A percentile compares a stretch with the other conserved stretches of the same genome.
Evolutionary conservation across 2,113 vertebrate species (phyloP).

Genomic region (Bettongia penicillata): DNA sequence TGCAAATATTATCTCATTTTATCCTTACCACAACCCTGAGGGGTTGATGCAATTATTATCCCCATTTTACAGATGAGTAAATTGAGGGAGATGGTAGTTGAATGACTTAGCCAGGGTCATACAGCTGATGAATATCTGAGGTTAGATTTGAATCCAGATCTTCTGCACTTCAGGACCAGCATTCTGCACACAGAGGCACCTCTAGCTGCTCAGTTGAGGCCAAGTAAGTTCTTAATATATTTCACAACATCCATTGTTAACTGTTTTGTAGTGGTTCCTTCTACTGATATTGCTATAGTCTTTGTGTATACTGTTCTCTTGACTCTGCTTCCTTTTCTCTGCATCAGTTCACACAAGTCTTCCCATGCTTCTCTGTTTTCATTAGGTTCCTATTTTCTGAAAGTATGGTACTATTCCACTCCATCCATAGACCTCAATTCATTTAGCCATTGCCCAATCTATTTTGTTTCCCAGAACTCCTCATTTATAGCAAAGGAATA

Average conservation of each 20-base stretch:
- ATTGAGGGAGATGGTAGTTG: background rate
- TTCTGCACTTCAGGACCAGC: background rate
- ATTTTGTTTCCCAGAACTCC: background rate
- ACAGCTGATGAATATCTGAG: background rate
- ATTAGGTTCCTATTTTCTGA: background rate
- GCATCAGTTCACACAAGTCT: background rate
- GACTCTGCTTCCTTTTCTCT: background rate
- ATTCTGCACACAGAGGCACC: background rate
- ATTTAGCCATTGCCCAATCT: background rate
- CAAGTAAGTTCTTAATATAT: too few species aligned
- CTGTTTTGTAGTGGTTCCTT: too few species aligned
- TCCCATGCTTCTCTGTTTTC: background rate
- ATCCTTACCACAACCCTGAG: too few species aligned
- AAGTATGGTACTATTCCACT: background rate
- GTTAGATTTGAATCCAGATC: background rate
- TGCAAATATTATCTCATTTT: too few species aligned
- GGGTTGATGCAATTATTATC: too few species aligned
- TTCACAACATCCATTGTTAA: too few species aligned
- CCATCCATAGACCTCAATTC: background rate
- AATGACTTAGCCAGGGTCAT: background rate
- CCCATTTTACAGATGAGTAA: background rate
- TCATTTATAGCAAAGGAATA: background rate
- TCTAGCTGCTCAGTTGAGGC: background rate
- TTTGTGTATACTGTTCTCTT: background rate
- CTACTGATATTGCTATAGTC: too few species aligned